These are phyloP conservation scores for Xanthorhoe designata DNA, from an alignment of 2,888 invertebrate species.

Conservation along the genomic window DNA sequence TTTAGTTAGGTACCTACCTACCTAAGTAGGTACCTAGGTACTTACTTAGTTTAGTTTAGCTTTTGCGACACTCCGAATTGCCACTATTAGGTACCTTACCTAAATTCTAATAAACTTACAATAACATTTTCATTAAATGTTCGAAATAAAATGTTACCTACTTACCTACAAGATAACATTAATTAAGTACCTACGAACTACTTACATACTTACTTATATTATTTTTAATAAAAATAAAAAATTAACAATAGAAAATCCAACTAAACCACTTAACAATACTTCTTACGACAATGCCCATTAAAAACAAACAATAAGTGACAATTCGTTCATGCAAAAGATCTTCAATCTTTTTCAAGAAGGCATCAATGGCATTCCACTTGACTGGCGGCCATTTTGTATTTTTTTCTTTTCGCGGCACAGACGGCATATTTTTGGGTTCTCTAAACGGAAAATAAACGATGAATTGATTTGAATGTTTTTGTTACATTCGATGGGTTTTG, in stretches of 20 bases:
- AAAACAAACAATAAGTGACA: slow-evolving; percentile 50
- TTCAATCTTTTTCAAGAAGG: slow-evolving; percentile 59
- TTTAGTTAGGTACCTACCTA: no score
- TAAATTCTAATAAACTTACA: no score
- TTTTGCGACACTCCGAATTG: no score
- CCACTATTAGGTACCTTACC: no score
- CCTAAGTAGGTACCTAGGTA: no score
- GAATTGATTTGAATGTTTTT: slow-evolving; percentile 14
- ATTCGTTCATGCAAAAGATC: slow-evolving; percentile 61
- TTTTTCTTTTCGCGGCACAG: slow-evolving; percentile 44
- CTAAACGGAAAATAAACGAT: slow-evolving; percentile 14
- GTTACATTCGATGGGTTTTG: slow-evolving; percentile 1
- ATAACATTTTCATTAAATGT: no score
- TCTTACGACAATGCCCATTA: slow-evolving; percentile 46
- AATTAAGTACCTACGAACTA: no score
- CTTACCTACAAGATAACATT: no score
- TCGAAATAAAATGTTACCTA: no score
- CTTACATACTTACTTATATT: no score
- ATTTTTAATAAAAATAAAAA: neutral
- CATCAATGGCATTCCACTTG: slow-evolving; percentile 76
- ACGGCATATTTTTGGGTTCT: slow-evolving; percentile 38
- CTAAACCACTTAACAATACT: slow-evolving; percentile 17
- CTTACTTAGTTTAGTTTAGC: no score
- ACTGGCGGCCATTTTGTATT: slow-evolving; percentile 67
- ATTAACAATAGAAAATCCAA: neutral